Evolutionary conservation across 2,888 invertebrate genomes (phyloP), one percentile per base, ranked within the genome.

Genomic region (Drosophila kanekoi): DNA sequence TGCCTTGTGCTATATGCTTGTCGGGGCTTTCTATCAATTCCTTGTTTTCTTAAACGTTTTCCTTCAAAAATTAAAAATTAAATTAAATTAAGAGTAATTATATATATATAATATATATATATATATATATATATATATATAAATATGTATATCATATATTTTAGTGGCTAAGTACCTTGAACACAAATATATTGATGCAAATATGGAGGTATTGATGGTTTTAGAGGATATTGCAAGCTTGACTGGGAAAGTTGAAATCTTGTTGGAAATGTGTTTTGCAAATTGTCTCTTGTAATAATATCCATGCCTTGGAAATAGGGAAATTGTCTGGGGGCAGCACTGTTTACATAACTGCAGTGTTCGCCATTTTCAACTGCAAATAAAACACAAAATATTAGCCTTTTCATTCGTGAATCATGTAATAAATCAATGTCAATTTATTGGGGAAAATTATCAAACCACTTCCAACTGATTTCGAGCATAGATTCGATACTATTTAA

Each of bases 1-100:
- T 99, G 99, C 90, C 97, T 97, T 0, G 98, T 96, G 90, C 98
- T 98, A 93, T 99, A 99, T 0, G 98, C 98, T 93, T 99, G 99
- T 3, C 99, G 94, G 0, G 98, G 99, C 91, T 99, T 99, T 11
- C 99, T 93, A 90, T 99, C 98, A 13, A 97, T 95, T 0, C 97
- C 97, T 0, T 97, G 96, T 90, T 98, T 96, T 32, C 98, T 94
- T 0, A 96, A 96, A 81, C 98, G 93, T 87, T 98, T 94, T 53
- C 95, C 96, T 76, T 93, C 56, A 70, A 64, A 67, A 53, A 23
- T 28, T 28, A 8, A 28, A 23, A 47, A 23, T n/a, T n/a, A n/a
- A n/a, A n/a, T n/a, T n/a, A n/a, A n/a, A n/a, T n/a, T n/a, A n/a
- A n/a, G n/a, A n/a, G n/a, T n/a, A n/a, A n/a, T n/a, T n/a, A n/a